These are phyloP conservation scores for Calosoma granatense DNA, from an alignment of 1,140 invertebrate genomes.

Conservation along the genomic window DNA sequence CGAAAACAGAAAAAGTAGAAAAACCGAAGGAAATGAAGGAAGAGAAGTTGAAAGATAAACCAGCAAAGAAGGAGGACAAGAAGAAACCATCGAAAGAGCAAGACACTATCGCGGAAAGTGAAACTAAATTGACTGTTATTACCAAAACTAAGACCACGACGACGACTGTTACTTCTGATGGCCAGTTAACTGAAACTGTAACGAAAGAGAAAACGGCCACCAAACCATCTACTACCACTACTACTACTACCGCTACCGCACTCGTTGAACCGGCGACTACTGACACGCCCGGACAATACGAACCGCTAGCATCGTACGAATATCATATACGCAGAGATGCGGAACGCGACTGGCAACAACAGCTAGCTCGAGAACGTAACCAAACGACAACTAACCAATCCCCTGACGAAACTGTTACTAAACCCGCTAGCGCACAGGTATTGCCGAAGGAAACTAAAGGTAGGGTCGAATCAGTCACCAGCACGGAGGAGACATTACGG, in stretches of 20 bases:
- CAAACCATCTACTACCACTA: no score
- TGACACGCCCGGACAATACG: not conserved
- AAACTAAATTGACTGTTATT: not conserved
- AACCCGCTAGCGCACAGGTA: not conserved
- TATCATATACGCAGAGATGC: constrained; percentile 1
- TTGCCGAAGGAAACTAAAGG: not conserved
- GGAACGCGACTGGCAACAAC: constrained; percentile 17
- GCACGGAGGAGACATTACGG: not conserved
- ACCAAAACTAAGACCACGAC: not conserved
- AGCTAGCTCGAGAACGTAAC: constrained; percentile 10
- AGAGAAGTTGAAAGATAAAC: no score
- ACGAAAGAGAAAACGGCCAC: not conserved
- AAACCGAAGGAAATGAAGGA: not conserved
- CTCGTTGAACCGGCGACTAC: not conserved
- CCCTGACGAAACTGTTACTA: constrained; percentile 8
- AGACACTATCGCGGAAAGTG: not conserved
- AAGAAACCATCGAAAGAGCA: not conserved
- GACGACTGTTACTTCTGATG: not conserved
- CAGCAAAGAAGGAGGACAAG: not conserved
- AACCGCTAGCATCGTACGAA: not conserved
- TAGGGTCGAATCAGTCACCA: not conserved
- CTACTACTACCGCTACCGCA: no score
- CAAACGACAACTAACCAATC: constrained; percentile 2
- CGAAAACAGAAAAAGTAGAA: not conserved
- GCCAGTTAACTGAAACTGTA: not conserved